Evolutionary conservation across 2,113 vertebrate species (phyloP), one percentile per base, ranked within the genome.

Genomic region (Muntiacus reevesi): DNA sequence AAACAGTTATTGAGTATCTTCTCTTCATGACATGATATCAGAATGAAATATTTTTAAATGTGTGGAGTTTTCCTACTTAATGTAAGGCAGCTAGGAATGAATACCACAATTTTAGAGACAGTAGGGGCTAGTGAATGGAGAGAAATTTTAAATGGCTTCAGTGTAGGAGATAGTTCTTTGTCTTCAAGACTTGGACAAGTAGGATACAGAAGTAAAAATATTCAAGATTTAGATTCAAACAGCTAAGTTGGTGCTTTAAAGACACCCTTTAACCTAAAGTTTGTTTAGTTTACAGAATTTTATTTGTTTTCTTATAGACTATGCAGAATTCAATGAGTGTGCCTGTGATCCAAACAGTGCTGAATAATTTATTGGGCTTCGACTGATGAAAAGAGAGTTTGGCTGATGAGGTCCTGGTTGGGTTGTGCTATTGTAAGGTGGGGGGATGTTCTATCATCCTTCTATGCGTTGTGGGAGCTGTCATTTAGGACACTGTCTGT

Each of bases 361-460:
- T 83, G 95, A 96, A 90, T 95, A 12, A 96, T 97, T 95, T 97
- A 94, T 95, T 97, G 54, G 91, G 57, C 16, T 91, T 89, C 6
- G 27, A 78, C 2, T 62, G 21, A 62, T 64, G 30, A 78, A 83
- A 92, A 91, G 13, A 1, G 6, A 6, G 67, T 10, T 81, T 89
- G 71, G 47, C 40, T 83, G 30, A 23, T 27, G 19, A 85, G 21
- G 19, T 1, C 2, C 1, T 43, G 7, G 55, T 50, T n/a, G 15
- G 36, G 78, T 40, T 59, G 36, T 33, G 36, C 2, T 85, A 2
- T 33, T 79, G 27, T 50, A 45, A 27, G 13, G 25, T 17, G 7
- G 78, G n/a, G 16, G 4, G 76, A 74, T 54, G 82, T n/a, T 5
- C 36, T 67, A 2, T 83, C 79, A 87, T 89, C 45, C 55, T 81